Evolutionary conservation across 2,113 vertebrate genomes (phyloP).

Genomic region (Mellivora capensis): DNA sequence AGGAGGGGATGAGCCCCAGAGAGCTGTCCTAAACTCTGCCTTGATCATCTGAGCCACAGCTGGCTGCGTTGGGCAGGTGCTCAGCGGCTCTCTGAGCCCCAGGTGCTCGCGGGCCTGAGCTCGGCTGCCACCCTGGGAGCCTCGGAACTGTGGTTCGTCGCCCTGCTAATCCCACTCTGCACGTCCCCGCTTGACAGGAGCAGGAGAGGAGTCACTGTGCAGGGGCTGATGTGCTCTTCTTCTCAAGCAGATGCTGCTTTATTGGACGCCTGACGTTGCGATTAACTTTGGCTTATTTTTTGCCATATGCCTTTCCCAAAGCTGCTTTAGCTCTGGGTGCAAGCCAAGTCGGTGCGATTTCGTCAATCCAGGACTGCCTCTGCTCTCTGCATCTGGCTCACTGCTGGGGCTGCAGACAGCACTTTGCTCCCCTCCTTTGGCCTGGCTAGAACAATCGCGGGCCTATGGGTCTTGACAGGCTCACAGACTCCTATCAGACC

Average conservation of each 20-base stretch:
- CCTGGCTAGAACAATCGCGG: slow-evolving; percentile 13
- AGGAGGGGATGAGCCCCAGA: background rate
- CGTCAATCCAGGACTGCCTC: slow-evolving; percentile 39
- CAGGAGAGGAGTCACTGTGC: slow-evolving; percentile 10
- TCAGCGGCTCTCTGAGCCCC: background rate
- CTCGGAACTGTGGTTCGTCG: background rate
- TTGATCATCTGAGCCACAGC: background rate
- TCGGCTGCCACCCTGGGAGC: background rate
- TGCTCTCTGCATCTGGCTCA: background rate
- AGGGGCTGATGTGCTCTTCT: slow-evolving; percentile 40
- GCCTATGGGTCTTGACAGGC: slow-evolving; percentile 33
- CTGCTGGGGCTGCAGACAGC: background rate
- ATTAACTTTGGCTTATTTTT: slow-evolving; percentile 58
- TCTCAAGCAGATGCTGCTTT: slow-evolving; percentile 58
- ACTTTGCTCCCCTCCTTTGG: slow-evolving; percentile 38
- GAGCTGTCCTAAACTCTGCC: background rate
- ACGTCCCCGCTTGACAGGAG: slow-evolving; percentile 19
- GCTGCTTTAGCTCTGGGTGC: slow-evolving; percentile 32
- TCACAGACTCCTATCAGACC: slow-evolving; percentile 30
- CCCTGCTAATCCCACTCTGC: slow-evolving; percentile 45
- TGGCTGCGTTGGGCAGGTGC: background rate
- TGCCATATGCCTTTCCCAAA: slow-evolving; percentile 55
- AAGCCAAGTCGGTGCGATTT: slow-evolving; percentile 32
- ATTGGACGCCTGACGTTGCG: slow-evolving; percentile 55
- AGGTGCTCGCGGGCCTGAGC: background rate